Conservation (phyloP, 2,797 vertebrate genomes). For the Neosilurus hyrtlii region DNA sequence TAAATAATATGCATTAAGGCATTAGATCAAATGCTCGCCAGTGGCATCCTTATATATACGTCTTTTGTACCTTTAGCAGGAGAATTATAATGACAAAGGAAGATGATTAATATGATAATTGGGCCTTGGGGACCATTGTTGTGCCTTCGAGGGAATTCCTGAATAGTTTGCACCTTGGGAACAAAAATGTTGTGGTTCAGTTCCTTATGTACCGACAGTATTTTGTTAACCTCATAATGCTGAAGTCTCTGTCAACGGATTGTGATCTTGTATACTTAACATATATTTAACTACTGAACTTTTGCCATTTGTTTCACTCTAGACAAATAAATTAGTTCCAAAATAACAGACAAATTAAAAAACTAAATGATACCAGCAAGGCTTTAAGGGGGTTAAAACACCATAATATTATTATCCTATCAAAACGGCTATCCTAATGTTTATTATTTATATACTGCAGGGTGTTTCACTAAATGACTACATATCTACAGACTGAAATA, state of each 20-base stretch:
- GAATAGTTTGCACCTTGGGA: conserved; percentile 1
- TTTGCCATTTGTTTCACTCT: background rate
- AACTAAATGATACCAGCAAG: background rate
- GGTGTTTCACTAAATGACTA: background rate
- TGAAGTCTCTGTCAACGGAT: background rate
- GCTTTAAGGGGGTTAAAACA: background rate
- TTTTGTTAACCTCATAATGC: background rate
- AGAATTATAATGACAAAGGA: conserved; percentile 1
- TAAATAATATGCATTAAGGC: background rate
- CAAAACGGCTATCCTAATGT: background rate
- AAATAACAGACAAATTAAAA: background rate
- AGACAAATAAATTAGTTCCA: background rate
- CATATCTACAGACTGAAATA: background rate
- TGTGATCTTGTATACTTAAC: background rate
- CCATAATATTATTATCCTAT: background rate
- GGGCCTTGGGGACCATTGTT: conserved; percentile 3
- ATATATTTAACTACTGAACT: background rate
- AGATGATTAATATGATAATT: conserved; percentile 19
- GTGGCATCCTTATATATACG: background rate
- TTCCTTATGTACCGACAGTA: conserved; percentile 15
- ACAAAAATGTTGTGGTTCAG: background rate
- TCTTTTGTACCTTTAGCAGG: background rate
- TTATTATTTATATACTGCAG: background rate
- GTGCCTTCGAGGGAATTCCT: conserved; percentile 7
- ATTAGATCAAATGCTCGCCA: background rate